Evolutionary conservation across 1,140 invertebrate genomes (phyloP), one percentile per base, ranked within the genome.

Genomic region (Cyphomyrmex costatus): DNA sequence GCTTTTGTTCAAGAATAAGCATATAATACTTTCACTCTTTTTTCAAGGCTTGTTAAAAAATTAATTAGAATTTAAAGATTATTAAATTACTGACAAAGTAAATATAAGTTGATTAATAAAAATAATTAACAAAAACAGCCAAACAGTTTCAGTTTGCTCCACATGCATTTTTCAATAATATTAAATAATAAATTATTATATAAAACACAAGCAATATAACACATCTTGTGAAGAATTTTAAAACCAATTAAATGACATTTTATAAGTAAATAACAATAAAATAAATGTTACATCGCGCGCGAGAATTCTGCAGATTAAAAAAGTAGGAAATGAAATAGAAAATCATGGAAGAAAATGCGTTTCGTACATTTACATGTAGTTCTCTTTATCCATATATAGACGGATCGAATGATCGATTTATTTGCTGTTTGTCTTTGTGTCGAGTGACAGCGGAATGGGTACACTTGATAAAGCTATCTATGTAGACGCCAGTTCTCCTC

Each of bases 391-490:
- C 24, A n/a, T 80, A 53, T 53, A 7, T 53, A 49, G 21, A 70
- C 49, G 21, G 36, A 83, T 49, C 12, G 36, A 58, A 53, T 74
- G 70, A 74, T 61, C 70, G 36, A 74, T 83, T 74, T 83, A 74
- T 83, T 27, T 61, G 70, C 70, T 49, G 53, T 46, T 51, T 74
- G 27, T 71, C 51, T 70, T n/a, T 83, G 63, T 46, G 49, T 68
- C 63, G 30, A 80, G 53, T 61, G 60, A 63, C 51, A 74, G 79
- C 65, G 30, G 36, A 56, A 58, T 24, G 58, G 46, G 30, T 24
- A 79, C 21, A 33, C 21, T 76, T 60, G 83, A 85, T 85, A 85
- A 77, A 78, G 63, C 36, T 85, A 65, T 63, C 61, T 79, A 36
- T 66, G 27, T 42, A 65, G 46, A 63, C 63, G 46, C 42, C 21